phyloP scores from a whole-genome alignment of 2,113 vertebrate genomes.

The Monopterus albus region DNA sequence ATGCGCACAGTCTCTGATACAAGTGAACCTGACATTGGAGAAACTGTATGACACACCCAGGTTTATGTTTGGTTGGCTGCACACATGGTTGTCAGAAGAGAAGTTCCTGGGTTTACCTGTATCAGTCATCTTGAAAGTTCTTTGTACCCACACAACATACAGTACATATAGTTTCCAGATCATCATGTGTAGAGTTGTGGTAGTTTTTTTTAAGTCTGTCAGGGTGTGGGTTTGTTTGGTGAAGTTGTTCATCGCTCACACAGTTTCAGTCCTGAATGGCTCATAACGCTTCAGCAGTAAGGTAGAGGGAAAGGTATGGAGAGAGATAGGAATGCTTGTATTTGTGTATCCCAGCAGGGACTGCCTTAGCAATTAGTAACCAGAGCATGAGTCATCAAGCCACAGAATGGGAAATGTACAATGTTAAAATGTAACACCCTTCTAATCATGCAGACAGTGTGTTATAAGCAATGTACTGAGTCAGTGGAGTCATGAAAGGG shows the following conservation, averaged over 20 bases:
- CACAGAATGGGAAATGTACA: slow-evolving; percentile 30
- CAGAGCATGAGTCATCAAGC: slow-evolving; percentile 54
- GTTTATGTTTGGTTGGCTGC: slow-evolving; percentile 12
- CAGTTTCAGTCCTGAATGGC: slow-evolving; percentile 32
- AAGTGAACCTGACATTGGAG: neutral
- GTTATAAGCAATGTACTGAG: slow-evolving; percentile 9
- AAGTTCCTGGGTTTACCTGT: slow-evolving; percentile 7
- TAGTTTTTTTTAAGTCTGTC: slow-evolving; percentile 12
- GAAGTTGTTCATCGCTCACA: slow-evolving; percentile 3
- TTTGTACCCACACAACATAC: neutral
- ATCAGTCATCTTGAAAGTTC: slow-evolving; percentile 21
- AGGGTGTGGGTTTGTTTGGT: slow-evolving; percentile 44
- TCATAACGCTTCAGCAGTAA: slow-evolving; percentile 8
- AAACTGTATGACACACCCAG: neutral
- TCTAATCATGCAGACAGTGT: slow-evolving; percentile 20
- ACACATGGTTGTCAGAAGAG: neutral
- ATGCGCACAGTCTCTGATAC: slow-evolving; percentile 1
- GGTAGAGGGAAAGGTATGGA: slow-evolving; percentile 14
- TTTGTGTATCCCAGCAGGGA: slow-evolving; percentile 46
- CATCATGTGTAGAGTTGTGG: neutral
- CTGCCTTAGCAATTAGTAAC: slow-evolving; percentile 60
- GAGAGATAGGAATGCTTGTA: slow-evolving; percentile 43
- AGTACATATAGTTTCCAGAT: slow-evolving; percentile 14
- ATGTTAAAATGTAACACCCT: slow-evolving; percentile 45
- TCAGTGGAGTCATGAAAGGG: neutral